Conservation (phyloP, 2,797 vertebrate genomes). For the Melanotaenia pygmaea region DNA sequence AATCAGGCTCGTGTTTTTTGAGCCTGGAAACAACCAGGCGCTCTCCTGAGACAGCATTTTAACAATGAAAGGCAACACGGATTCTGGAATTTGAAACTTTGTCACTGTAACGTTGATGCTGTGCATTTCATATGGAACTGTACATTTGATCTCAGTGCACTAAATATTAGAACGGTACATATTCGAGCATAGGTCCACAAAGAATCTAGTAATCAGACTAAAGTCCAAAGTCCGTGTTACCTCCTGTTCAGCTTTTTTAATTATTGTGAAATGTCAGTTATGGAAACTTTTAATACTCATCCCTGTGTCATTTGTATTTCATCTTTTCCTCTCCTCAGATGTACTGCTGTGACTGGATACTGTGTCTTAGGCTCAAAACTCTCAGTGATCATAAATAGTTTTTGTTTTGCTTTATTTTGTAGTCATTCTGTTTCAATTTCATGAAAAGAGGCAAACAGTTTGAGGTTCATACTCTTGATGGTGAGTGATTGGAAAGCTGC, state of each 20-base stretch:
- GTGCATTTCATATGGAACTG: constrained; percentile 33
- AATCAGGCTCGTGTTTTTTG: constrained; percentile 48
- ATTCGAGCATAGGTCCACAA: constrained; percentile 11
- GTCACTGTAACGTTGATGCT: constrained; percentile 25
- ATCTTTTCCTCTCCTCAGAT: constrained; percentile 65
- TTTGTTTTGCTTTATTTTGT: constrained; percentile 54
- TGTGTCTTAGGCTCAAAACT: constrained; percentile 70
- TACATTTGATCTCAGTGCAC: constrained; percentile 42
- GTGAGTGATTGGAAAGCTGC: constrained; percentile 60
- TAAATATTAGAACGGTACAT: constrained; percentile 32
- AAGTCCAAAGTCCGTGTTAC: constrained; percentile 62
- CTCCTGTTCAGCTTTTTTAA: constrained; percentile 59
- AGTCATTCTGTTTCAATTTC: constrained; percentile 54
- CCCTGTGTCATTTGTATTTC: constrained; percentile 58
- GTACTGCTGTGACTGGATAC: constrained; percentile 75
- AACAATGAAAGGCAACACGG: constrained; percentile 55
- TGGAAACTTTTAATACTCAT: constrained; percentile 61
- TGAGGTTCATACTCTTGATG: constrained; percentile 41
- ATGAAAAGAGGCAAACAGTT: constrained; percentile 48
- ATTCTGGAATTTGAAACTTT: constrained; percentile 56
- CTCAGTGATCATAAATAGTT: constrained; percentile 59
- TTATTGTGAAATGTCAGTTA: constrained; percentile 64
- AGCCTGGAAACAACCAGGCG: constrained; percentile 43
- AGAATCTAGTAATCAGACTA: constrained; percentile 15
- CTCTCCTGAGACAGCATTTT: constrained; percentile 63